Percentiles rank a stretch among this genome's conserved stretches.
These are phyloP conservation scores for Gymnothorax reevesii DNA, from an alignment of 2,797 vertebrate species.

Conservation along the genomic window DNA sequence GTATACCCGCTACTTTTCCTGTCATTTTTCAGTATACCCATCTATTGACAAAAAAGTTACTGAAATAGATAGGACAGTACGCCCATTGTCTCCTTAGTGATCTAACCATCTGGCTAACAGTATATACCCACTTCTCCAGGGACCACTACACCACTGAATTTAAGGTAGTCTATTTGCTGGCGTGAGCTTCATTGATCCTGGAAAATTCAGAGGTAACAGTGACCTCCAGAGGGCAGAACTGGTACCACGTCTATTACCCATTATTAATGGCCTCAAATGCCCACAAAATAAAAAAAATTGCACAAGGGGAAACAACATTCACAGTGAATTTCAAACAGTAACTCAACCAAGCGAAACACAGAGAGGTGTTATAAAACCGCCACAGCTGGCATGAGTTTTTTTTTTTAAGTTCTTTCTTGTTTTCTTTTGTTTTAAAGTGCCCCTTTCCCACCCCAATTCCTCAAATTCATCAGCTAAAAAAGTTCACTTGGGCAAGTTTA, in stretches of 20 bases:
- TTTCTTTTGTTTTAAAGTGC: conserved; percentile 22
- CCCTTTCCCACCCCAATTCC: conserved; percentile 18
- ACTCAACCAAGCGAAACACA: background rate
- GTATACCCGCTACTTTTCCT: too few species aligned
- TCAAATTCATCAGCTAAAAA: background rate
- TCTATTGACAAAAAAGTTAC: too few species aligned
- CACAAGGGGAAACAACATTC: background rate
- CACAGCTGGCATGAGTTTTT: background rate
- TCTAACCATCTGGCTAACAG: too few species aligned
- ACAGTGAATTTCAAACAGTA: conserved; percentile 13
- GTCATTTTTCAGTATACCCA: too few species aligned
- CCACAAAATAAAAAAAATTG: background rate
- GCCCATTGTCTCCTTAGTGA: too few species aligned
- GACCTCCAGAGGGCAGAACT: conserved; percentile 9
- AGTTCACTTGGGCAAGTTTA: background rate
- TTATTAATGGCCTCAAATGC: background rate
- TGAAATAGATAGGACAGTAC: too few species aligned
- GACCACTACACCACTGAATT: background rate
- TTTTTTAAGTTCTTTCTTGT: background rate
- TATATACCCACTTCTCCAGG: too few species aligned
- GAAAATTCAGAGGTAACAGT: background rate
- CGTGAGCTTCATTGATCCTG: background rate
- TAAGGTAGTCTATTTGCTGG: background rate
- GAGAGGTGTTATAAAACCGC: background rate
- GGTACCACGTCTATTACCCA: background rate